phyloP scores from a whole-genome alignment of 2,113 vertebrate genomes.

The Manacus vitellinus region DNA sequence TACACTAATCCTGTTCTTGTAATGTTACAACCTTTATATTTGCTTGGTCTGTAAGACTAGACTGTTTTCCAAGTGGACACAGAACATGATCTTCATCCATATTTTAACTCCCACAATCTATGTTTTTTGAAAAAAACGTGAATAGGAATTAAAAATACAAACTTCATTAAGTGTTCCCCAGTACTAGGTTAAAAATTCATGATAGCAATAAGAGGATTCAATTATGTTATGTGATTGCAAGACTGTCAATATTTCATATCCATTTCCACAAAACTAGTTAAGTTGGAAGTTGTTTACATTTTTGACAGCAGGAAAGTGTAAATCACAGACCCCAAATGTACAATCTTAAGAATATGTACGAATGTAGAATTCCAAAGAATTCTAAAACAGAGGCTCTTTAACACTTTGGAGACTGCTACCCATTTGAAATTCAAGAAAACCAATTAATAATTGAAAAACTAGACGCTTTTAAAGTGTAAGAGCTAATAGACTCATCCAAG shows the following conservation, averaged over 20 bases:
- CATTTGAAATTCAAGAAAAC: neutral
- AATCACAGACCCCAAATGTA: neutral
- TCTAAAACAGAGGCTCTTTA: neutral
- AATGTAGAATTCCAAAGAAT: neutral
- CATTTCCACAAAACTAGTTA: neutral
- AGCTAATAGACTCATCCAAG: neutral
- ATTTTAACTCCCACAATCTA: neutral
- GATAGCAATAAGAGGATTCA: neutral
- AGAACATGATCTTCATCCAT: neutral
- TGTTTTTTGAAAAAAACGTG: neutral
- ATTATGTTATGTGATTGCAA: neutral
- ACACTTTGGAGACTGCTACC: neutral
- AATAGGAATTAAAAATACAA: neutral
- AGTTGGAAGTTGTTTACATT: neutral
- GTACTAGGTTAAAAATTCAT: neutral
- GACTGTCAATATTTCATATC: neutral
- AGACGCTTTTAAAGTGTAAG: neutral
- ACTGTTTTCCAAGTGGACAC: neutral
- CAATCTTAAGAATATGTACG: neutral
- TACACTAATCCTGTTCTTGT: neutral
- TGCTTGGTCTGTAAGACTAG: neutral
- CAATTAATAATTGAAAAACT: neutral
- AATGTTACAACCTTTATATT: neutral
- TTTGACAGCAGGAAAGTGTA: neutral
- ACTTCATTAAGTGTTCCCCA: neutral